Evolutionary conservation across 1,140 invertebrate genomes (phyloP).

Genomic region (Pseudomyrmex concolor): DNA sequence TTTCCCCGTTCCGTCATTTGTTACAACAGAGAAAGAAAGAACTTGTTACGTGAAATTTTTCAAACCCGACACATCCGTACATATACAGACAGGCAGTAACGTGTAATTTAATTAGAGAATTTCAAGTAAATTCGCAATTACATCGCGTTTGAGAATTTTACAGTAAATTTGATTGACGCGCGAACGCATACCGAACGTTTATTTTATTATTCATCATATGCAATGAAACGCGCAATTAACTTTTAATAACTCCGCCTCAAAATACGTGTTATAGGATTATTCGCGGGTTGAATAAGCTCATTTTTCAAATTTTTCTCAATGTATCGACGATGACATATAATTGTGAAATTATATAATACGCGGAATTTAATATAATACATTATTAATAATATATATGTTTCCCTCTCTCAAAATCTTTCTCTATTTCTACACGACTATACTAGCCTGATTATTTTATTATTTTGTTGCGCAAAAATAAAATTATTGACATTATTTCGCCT

Average conservation of each 20-base stretch:
- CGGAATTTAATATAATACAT: slow-evolving; percentile 16
- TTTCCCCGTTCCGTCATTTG: neutral
- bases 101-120: neutral
- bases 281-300: slow-evolving; percentile 8
- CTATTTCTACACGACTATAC: no score
- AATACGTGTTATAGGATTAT: neutral
- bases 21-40: neutral
- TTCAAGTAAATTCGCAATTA: neutral
- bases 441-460: no score
- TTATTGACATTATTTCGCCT: no score
- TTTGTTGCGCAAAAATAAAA: no score
- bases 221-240: slow-evolving; percentile 40
- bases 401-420: neutral
- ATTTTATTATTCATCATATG: slow-evolving; percentile 24
- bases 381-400: neutral
- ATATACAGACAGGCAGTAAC: no score
- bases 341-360: neutral
- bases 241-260: slow-evolving; percentile 3
- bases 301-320: slow-evolving; percentile 2
- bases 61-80: neutral
- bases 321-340: neutral
- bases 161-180: neutral
- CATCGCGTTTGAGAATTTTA: neutral
- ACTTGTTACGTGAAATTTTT: neutral
- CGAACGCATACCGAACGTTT: neutral